These are phyloP conservation scores for Leuciscus waleckii DNA, from an alignment of 2,797 vertebrate species.

Conservation along the genomic window DNA sequence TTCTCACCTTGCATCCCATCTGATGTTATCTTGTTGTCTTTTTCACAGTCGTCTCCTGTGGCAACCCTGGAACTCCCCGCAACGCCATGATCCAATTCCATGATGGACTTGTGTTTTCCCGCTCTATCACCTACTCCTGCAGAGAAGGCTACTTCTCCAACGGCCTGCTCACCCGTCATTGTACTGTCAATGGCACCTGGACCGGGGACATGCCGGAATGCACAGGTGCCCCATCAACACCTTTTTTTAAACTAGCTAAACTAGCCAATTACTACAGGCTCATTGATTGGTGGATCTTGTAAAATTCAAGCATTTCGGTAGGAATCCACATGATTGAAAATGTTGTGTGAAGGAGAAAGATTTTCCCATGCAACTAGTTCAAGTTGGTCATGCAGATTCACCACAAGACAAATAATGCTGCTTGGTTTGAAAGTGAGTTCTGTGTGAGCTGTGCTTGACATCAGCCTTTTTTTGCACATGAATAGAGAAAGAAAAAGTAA, in stretches of 20 bases:
- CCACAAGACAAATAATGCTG: neutral
- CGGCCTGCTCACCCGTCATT: slow-evolving; percentile 94
- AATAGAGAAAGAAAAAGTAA: too few species aligned
- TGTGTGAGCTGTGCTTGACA: neutral
- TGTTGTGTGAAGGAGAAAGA: neutral
- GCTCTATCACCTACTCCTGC: slow-evolving; percentile 92
- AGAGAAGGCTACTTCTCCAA: slow-evolving; percentile 94
- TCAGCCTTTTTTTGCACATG: neutral
- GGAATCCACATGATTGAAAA: neutral
- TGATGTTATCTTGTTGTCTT: slow-evolving; percentile 14
- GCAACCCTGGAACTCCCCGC: slow-evolving; percentile 94
- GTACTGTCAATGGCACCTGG: slow-evolving; percentile 97
- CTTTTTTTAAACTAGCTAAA: too few species aligned
- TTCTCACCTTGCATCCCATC: neutral
- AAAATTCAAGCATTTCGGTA: neutral
- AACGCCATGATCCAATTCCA: slow-evolving; percentile 90
- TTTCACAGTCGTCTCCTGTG: slow-evolving; percentile 90
- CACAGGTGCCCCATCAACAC: slow-evolving; percentile 79
- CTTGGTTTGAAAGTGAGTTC: neutral
- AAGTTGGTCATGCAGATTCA: neutral
- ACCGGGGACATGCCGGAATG: slow-evolving; percentile 94
- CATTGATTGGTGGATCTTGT: too few species aligned
- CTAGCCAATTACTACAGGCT: too few species aligned
- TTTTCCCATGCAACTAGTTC: neutral
- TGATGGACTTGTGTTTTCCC: slow-evolving; percentile 92